These are phyloP conservation scores for Dicrostonyx torquatus DNA, from an alignment of 2,797 vertebrate genomes.

Conservation along the genomic window DNA sequence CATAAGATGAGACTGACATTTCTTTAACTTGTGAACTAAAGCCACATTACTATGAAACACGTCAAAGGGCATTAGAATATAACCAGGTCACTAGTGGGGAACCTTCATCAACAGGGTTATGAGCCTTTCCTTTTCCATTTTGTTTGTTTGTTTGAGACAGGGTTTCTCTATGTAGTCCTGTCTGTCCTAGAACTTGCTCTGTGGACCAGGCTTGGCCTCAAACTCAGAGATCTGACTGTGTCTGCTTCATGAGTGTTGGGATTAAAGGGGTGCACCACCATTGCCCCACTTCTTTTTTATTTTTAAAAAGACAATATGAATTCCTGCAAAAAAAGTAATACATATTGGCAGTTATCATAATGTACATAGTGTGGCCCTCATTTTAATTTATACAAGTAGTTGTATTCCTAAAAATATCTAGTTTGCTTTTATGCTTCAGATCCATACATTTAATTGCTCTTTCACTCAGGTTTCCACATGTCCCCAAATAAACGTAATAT, in stretches of 20 bases:
- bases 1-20: neutral
- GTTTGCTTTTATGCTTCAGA: conserved; percentile 12
- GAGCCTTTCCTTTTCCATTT: neutral
- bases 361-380: neutral
- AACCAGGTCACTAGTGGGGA: neutral
- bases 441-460: neutral
- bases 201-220: neutral
- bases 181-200: neutral
- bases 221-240: neutral
- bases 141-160: neutral
- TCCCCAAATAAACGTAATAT: neutral
- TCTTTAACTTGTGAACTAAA: neutral
- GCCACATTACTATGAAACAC: neutral
- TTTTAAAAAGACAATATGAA: conserved; percentile 5
- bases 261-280: neutral
- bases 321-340: neutral
- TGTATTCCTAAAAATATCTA: neutral
- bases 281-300: neutral
- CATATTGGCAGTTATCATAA: neutral
- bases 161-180: neutral
- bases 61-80: neutral
- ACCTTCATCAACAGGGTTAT: neutral
- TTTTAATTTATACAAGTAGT: conserved; percentile 16
- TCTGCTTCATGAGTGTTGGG: neutral
- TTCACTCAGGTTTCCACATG: neutral